phyloP scores from a whole-genome alignment of 2,888 invertebrate species.

The Tholera decimalis region DNA sequence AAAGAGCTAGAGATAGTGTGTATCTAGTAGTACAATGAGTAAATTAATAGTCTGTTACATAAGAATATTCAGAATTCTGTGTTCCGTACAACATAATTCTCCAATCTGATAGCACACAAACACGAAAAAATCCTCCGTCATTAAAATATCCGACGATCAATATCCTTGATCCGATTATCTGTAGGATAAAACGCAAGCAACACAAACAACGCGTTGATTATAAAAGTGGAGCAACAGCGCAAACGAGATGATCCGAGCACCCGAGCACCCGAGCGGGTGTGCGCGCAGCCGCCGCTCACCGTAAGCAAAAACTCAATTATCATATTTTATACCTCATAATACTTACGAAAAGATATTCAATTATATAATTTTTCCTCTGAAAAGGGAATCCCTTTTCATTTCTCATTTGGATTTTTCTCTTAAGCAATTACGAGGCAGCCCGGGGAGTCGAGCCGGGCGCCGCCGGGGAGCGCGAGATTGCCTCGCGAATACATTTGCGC shows the following conservation, averaged over 20 bases:
- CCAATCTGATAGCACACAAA: background rate
- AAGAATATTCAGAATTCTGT: conserved; percentile 8
- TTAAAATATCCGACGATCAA: conserved; percentile 25
- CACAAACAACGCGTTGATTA: conserved; percentile 54
- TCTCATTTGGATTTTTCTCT: conserved; percentile 92
- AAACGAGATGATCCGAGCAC: conserved; percentile 63
- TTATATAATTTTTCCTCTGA: conserved; percentile 91
- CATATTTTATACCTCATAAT: conserved; percentile 92
- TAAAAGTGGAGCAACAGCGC: conserved; percentile 43
- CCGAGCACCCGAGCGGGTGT: conserved; percentile 15
- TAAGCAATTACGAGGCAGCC: conserved; percentile 89
- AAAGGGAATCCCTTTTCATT: conserved; percentile 91
- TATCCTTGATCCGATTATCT: conserved; percentile 41
- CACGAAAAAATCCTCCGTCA: background rate
- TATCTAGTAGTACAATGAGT: conserved; percentile 34
- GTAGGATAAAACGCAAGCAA: conserved; percentile 29
- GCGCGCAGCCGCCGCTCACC: conserved; percentile 71
- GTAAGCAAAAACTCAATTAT: conserved; percentile 90
- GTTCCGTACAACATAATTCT: background rate
- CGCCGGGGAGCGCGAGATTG: conserved; percentile 79
- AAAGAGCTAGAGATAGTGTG: no score
- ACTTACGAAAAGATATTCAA: conserved; percentile 91
- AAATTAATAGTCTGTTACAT: conserved; percentile 38
- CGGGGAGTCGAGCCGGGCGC: conserved; percentile 62
- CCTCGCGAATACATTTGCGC: conserved; percentile 81